Percentiles rank a stretch among this genome's conserved stretches.
Conservation (phyloP, 2,113 vertebrate species). For the Thamnaconus septentrionalis region DNA sequence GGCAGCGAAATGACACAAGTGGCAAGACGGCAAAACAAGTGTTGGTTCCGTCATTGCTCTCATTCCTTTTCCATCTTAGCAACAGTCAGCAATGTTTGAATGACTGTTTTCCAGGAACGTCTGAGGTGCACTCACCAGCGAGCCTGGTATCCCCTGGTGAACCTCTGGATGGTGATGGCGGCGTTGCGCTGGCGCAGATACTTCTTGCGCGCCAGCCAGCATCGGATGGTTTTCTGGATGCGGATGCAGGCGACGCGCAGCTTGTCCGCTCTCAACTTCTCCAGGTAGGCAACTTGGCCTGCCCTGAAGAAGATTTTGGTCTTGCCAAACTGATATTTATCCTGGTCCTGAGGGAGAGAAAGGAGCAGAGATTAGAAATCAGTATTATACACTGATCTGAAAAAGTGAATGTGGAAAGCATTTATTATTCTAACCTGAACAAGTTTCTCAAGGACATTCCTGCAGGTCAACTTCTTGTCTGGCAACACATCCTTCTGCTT, state of each 20-base stretch:
- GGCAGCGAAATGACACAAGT: too few species aligned
- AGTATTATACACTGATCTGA: not conserved
- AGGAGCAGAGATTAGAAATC: not conserved
- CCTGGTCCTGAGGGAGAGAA: conserved; percentile 82
- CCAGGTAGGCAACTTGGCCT: conserved; percentile 96
- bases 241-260: conserved; percentile 92
- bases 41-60: too few species aligned
- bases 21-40: too few species aligned
- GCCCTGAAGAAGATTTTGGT: conserved; percentile 99
- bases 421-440: conserved; percentile 85
- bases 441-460: conserved; percentile 92
- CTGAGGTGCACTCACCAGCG: conserved; percentile 82
- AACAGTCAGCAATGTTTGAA: not conserved
- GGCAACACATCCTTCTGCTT: conserved; percentile 93
- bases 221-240: conserved; percentile 97
- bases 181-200: conserved; percentile 88
- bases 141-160: conserved; percentile 92
- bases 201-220: conserved; percentile 94
- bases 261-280: conserved; percentile 96
- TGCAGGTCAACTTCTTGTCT: conserved; percentile 93
- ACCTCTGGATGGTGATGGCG: conserved; percentile 90
- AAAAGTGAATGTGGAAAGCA: not conserved
- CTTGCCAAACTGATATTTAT: conserved; percentile 99
- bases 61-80: too few species aligned
- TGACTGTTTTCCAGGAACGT: too few species aligned